Conservation (phyloP, 2,888 invertebrate species). For the Hyalella azteca region DNA sequence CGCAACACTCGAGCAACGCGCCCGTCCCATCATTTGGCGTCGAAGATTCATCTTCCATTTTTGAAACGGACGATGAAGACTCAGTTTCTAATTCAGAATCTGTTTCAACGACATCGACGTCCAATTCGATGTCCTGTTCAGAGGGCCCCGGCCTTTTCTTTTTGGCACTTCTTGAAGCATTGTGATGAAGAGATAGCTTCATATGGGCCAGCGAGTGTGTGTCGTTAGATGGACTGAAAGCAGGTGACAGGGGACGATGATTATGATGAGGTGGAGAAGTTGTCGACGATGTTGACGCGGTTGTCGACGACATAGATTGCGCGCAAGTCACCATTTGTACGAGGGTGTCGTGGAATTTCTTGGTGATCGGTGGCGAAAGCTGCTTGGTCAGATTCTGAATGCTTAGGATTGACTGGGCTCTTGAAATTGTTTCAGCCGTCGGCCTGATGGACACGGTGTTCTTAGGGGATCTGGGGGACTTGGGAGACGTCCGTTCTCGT, state of each 20-base stretch:
- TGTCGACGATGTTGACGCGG: neutral
- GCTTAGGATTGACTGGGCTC: conserved; percentile 32
- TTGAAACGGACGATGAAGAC: conserved; percentile 32
- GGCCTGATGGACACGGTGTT: neutral
- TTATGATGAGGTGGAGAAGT: conserved; percentile 2
- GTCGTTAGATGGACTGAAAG: conserved; percentile 12
- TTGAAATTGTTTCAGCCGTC: conserved; percentile 29
- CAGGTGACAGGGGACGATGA: neutral
- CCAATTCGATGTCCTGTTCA: conserved; percentile 51
- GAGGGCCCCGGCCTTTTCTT: conserved; percentile 29
- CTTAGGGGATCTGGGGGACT: conserved; percentile 13
- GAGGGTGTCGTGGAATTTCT: conserved; percentile 10
- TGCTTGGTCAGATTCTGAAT: conserved; percentile 33
- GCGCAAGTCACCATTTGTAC: conserved; percentile 15
- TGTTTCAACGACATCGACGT: conserved; percentile 56
- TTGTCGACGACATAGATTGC: conserved; percentile 23
- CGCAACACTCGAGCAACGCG: conserved; percentile 41
- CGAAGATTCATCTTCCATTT: conserved; percentile 38
- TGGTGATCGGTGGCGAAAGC: conserved; percentile 4
- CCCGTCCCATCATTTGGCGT: neutral
- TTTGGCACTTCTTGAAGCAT: conserved; percentile 14
- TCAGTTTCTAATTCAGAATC: conserved; percentile 56
- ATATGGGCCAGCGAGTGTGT: neutral
- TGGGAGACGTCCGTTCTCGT: conserved; percentile 1
- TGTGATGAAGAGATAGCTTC: conserved; percentile 23